These are phyloP conservation scores for Tauraco erythrolophus DNA, from an alignment of 2,113 vertebrate species.

Conservation along the genomic window DNA sequence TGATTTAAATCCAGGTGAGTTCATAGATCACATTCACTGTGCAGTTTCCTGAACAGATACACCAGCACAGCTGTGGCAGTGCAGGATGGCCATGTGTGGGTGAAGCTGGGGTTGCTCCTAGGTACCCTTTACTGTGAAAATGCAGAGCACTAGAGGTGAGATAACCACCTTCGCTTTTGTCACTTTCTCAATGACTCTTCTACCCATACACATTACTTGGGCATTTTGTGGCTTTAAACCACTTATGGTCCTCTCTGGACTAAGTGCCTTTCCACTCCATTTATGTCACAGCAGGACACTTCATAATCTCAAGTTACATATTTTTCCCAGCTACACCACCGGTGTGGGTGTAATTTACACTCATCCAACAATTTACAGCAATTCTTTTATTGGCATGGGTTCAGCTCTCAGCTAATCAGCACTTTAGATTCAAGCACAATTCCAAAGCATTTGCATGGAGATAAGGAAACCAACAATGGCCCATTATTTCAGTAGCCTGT, in stretches of 20 bases:
- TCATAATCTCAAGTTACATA: conserved; percentile 47
- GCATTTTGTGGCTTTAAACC: conserved; percentile 13
- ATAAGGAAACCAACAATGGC: background rate
- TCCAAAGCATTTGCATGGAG: background rate
- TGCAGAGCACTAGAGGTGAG: background rate
- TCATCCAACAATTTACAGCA: conserved; percentile 1
- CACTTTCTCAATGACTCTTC: background rate
- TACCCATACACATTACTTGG: background rate
- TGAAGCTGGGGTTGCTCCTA: background rate
- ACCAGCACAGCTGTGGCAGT: background rate
- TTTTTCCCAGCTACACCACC: background rate
- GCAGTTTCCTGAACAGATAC: rapidly evolving
- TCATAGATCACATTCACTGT: background rate
- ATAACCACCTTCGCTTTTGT: background rate
- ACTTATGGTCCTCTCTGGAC: background rate
- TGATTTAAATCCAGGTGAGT: background rate
- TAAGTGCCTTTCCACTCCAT: conserved; percentile 50
- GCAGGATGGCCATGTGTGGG: rapidly evolving
- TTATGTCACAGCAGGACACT: conserved; percentile 41
- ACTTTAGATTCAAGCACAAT: background rate
- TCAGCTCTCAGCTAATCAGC: background rate
- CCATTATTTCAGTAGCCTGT: background rate
- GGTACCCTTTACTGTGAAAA: background rate
- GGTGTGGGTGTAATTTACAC: conserved; percentile 10
- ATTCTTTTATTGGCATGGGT: background rate